These are phyloP conservation scores for Ganaspis brasiliensis DNA, from an alignment of 2,888 invertebrate genomes.

Conservation along the genomic window DNA sequence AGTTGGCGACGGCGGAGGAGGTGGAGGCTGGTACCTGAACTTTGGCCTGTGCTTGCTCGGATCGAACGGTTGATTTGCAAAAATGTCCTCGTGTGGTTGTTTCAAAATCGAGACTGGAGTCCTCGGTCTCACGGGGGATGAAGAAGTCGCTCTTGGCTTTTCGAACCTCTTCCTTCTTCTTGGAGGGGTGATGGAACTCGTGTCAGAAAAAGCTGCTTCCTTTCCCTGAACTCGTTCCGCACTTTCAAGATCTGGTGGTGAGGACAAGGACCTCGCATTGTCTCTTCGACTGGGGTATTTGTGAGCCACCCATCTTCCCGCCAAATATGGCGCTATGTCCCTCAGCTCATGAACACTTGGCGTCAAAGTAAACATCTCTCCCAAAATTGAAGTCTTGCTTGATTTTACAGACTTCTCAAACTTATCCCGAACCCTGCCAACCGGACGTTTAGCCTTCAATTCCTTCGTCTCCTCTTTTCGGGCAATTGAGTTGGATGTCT, in stretches of 20 bases:
- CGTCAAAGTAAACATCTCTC: slow-evolving; percentile 90
- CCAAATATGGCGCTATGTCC: slow-evolving; percentile 89
- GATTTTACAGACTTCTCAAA: slow-evolving; percentile 83
- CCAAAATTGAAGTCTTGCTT: slow-evolving; percentile 84
- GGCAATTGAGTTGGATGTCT: slow-evolving; percentile 65
- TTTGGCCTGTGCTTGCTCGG: slow-evolving; percentile 89
- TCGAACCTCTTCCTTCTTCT: slow-evolving; percentile 53
- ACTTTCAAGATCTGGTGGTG: slow-evolving; percentile 77
- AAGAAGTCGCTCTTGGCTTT: slow-evolving; percentile 58
- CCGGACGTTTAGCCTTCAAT: slow-evolving; percentile 82
- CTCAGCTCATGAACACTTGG: slow-evolving; percentile 89
- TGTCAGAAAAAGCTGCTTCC: slow-evolving; percentile 40
- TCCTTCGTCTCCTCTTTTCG: slow-evolving; percentile 75
- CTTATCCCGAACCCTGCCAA: slow-evolving; percentile 87
- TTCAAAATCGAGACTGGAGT: slow-evolving; percentile 80
- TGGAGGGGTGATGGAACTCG: slow-evolving; percentile 54
- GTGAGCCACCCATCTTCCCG: slow-evolving; percentile 91
- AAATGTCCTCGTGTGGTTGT: slow-evolving; percentile 79
- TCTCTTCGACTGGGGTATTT: slow-evolving; percentile 87
- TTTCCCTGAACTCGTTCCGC: slow-evolving; percentile 42
- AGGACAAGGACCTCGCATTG: slow-evolving; percentile 85
- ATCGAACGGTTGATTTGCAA: slow-evolving; percentile 87
- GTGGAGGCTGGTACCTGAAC: slow-evolving; percentile 88
- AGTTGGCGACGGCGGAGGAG: slow-evolving; percentile 82
- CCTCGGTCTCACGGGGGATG: slow-evolving; percentile 65